Percentiles rank a stretch among this genome's conserved stretches.
These are phyloP conservation scores for Seriola rivoliana DNA, from an alignment of 2,113 vertebrate genomes.

Conservation along the genomic window DNA sequence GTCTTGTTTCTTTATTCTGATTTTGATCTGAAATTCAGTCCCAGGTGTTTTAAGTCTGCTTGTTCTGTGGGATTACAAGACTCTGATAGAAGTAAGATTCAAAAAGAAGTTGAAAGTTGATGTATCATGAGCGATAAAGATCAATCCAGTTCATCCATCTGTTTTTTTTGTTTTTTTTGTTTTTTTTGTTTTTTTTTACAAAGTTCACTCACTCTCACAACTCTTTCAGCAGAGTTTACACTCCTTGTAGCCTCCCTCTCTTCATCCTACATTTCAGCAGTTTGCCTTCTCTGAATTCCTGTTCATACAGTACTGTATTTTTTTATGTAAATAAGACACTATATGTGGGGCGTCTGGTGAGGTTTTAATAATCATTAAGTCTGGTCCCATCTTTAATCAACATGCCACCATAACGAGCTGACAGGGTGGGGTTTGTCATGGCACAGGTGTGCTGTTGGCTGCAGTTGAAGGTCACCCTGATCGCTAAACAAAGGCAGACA, in stretches of 20 bases:
- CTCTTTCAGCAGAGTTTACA: too few relatives aligned
- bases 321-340: not conserved
- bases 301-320: not conserved
- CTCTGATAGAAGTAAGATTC: too few relatives aligned
- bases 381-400: conserved; percentile 24
- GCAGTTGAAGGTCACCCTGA: conserved; percentile 65
- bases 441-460: conserved; percentile 66
- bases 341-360: not conserved
- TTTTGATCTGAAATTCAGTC: not conserved
- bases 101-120: too few relatives aligned
- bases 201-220: too few relatives aligned
- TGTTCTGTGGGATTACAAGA: not conserved
- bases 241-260: too few relatives aligned
- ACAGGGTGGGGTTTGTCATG: conserved; percentile 41
- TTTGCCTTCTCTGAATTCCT: too few relatives aligned
- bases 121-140: too few relatives aligned
- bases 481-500: conserved; percentile 25
- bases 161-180: too few relatives aligned
- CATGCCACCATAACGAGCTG: conserved; percentile 11
- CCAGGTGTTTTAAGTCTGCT: not conserved
- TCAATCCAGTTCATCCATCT: too few relatives aligned
- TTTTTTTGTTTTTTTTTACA: too few relatives aligned
- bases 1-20: too few relatives aligned
- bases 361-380: conserved; percentile 7
- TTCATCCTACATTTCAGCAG: too few relatives aligned